These are phyloP conservation scores for Tamandua tetradactyla DNA, from an alignment of 2,797 vertebrate genomes.

Conservation along the genomic window DNA sequence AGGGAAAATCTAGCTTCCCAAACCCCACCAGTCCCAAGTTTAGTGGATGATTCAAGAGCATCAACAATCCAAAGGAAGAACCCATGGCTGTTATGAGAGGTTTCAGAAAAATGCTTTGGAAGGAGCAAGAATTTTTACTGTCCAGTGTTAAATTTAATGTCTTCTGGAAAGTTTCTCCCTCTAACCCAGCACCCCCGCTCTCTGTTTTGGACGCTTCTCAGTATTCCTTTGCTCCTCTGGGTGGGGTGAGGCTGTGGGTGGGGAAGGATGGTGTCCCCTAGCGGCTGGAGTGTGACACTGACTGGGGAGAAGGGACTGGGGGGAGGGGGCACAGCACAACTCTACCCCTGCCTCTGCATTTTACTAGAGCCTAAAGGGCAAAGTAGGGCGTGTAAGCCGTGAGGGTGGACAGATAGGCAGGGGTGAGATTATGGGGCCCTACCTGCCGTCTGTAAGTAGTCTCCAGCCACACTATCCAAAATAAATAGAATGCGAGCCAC, in stretches of 20 bases:
- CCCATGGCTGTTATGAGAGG: not conserved
- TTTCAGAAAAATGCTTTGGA: not conserved
- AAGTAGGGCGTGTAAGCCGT: not conserved
- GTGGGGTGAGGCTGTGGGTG: not conserved
- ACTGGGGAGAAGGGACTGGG: not conserved
- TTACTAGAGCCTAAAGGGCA: not conserved
- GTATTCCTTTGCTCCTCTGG: not conserved
- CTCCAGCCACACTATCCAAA: not conserved
- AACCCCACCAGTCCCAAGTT: not conserved
- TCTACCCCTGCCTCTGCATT: not conserved
- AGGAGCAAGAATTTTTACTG: not conserved
- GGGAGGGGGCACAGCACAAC: not conserved
- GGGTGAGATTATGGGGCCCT: not conserved
- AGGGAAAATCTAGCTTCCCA: not conserved
- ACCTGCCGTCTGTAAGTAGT: not conserved
- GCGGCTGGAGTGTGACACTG: not conserved
- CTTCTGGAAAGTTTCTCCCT: not conserved
- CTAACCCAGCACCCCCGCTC: not conserved
- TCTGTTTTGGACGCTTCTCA: not conserved
- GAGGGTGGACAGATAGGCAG: not conserved
- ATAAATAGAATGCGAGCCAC: not conserved
- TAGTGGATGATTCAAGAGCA: not conserved
- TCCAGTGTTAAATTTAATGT: not conserved
- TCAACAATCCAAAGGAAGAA: not conserved
- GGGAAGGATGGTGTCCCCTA: not conserved